Conservation (phyloP, 2,113 vertebrate genomes). For the Cervus canadensis region DNA sequence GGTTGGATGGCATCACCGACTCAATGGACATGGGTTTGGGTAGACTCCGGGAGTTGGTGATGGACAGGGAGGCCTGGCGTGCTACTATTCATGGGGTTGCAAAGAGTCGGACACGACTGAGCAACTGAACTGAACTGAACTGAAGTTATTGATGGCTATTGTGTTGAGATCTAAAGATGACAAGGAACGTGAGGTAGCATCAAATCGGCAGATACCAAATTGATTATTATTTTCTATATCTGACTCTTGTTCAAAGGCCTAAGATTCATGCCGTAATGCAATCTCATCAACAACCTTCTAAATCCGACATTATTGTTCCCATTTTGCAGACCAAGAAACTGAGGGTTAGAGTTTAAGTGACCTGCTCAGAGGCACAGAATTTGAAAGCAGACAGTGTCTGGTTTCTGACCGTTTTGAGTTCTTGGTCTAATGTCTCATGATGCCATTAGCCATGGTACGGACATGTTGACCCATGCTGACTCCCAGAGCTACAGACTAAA, state of each 20-base stretch:
- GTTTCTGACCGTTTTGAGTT: background rate
- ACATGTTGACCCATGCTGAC: fast-evolving
- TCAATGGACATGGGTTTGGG: too few relatives aligned
- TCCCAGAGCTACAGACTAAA: background rate
- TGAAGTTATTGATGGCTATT: background rate
- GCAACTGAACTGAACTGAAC: too few relatives aligned
- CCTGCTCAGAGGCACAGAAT: background rate
- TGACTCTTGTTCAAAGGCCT: background rate
- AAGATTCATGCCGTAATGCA: background rate
- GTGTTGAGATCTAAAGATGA: background rate
- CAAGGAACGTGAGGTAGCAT: too few relatives aligned
- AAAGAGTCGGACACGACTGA: too few relatives aligned
- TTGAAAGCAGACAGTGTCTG: background rate
- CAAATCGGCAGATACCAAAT: background rate
- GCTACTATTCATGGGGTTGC: too few relatives aligned
- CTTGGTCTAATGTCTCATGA: background rate
- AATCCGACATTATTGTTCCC: background rate
- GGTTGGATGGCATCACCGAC: too few relatives aligned
- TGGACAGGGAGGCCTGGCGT: too few relatives aligned
- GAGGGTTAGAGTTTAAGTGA: background rate
- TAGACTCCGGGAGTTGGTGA: too few relatives aligned
- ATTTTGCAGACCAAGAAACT: background rate
- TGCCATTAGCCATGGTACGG: background rate
- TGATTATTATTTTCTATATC: background rate
- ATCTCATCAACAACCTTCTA: background rate